Percentiles rank a stretch among this genome's conserved stretches.
Conservation (phyloP, 2,113 vertebrate species). For the Emydura subglobosa region DNA sequence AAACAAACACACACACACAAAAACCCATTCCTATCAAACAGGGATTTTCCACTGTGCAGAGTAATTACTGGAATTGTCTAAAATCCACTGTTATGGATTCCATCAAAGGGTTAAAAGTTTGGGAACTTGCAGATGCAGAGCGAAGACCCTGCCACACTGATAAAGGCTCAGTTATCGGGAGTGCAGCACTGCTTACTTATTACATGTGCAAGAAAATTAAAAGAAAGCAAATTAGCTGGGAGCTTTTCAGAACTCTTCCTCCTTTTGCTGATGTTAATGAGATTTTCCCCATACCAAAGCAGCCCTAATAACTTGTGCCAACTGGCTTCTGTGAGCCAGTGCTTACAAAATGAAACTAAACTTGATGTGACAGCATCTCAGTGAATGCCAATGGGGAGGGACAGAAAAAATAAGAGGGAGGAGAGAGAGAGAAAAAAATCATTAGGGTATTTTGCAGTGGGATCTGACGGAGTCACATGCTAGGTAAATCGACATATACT, state of each 20-base stretch:
- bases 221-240: conserved; percentile 74
- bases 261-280: conserved; percentile 73
- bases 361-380: background rate
- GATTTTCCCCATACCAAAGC: conserved; percentile 65
- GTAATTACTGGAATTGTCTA: conserved; percentile 53
- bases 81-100: conserved; percentile 16
- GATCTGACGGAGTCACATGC: accelerated
- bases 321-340: conserved; percentile 3
- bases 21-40: background rate
- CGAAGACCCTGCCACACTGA: conserved; percentile 25
- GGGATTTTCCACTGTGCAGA: conserved; percentile 49
- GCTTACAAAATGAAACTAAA: conserved; percentile 31
- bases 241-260: conserved; percentile 68
- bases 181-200: conserved; percentile 52
- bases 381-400: background rate
- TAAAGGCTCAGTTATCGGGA: conserved; percentile 61
- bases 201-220: conserved; percentile 71
- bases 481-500: accelerated
- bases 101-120: conserved; percentile 44
- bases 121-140: background rate
- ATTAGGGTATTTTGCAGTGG: accelerated
- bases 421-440: background rate
- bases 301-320: conserved; percentile 58
- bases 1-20: background rate
- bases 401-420: accelerated